Base-by-base conservation (phyloP, 2,113 vertebrate species). In the Neofelis nebulosa region DNA sequence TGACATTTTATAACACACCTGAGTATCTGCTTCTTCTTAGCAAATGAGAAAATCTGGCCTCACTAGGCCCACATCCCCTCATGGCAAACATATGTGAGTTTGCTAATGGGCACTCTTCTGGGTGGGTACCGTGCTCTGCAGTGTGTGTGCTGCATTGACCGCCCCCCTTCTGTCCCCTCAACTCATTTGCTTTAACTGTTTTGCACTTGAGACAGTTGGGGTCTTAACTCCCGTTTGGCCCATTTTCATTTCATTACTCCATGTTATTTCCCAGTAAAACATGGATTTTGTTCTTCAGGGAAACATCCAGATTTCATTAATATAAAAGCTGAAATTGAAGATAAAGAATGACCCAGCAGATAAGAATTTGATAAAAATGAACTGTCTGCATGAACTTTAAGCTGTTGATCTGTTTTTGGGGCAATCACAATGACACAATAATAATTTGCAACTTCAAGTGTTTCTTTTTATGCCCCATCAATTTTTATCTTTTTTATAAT, bases 71-170 rank as follows among this genome's bases (percentile, higher is more conserved):
- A n/a, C 10, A 9, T 33, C 2, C 73, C 12, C 31, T 33, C 57
- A 7, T 31, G 50, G 45, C 36, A 38, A 10, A 73, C 45, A 41
- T 7, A 29, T 27, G 29, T 78, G 31, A 38, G 48, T 21, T 31
- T 23, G 80, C 29, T 25, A 2, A 10, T 61, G 29, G 19, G 13
- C 12, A 2, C 13, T 81, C 8, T 18, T 85, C 33, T 27, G 13
- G 11, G 5, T n/a, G n/a, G 31, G 5, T 41, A 2, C 29, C 86
- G 27, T 38, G 7, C 38, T 68, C 4, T 15, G 0, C 23, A 11
- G 5, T 0, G 4, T 0, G 3, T 36, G 33, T 11, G 19, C 5
- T 41, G 1, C 48, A 9, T 50, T 2, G 18, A 19, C 29, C 3
- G 0, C n/a, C 31, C 63, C 57, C 19, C 13, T 14, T 13, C 18